A percentile compares a stretch with the other conserved stretches of the same genome.
Evolutionary conservation across 2,888 invertebrate genomes (phyloP).

Genomic region (Hydriomena furcata): DNA sequence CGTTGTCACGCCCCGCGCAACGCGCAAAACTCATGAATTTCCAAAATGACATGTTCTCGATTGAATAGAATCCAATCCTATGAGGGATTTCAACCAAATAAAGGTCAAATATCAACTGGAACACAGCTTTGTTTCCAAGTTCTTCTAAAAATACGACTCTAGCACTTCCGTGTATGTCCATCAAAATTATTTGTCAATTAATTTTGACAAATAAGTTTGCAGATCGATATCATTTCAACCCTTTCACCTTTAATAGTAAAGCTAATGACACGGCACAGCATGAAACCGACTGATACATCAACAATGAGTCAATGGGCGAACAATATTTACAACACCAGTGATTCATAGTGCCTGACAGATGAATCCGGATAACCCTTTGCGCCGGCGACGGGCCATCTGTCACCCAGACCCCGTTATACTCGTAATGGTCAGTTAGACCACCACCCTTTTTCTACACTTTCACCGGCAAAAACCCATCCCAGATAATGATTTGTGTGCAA

Average conservation of each 20-base stretch:
- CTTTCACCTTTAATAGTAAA: conserved; percentile 42
- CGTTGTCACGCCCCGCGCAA: conserved; percentile 64
- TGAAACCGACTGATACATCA: conserved; percentile 57
- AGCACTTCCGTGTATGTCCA: too few species aligned
- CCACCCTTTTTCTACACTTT: conserved; percentile 47
- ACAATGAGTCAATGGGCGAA: conserved; percentile 69
- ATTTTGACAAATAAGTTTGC: conserved; percentile 19
- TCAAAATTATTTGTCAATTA: background rate
- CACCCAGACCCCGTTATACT: conserved; percentile 45
- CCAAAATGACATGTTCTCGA: conserved; percentile 41
- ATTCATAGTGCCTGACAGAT: conserved; percentile 78
- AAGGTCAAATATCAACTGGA: too few species aligned
- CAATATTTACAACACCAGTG: conserved; percentile 71
- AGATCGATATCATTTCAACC: conserved; percentile 23
- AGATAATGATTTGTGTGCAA: conserved; percentile 38
- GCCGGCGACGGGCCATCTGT: conserved; percentile 65
- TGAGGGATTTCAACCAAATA: too few species aligned
- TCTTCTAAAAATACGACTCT: too few species aligned
- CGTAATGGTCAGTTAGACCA: conserved; percentile 56
- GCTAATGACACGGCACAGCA: conserved; percentile 59
- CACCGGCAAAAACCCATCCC: conserved; percentile 40
- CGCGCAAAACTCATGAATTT: conserved; percentile 53
- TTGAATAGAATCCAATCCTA: conserved; percentile 7
- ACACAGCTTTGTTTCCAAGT: too few species aligned
- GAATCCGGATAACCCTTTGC: conserved; percentile 71